Conservation (phyloP, 2,888 invertebrate species). For the Lasioglossum malachurum region DNA sequence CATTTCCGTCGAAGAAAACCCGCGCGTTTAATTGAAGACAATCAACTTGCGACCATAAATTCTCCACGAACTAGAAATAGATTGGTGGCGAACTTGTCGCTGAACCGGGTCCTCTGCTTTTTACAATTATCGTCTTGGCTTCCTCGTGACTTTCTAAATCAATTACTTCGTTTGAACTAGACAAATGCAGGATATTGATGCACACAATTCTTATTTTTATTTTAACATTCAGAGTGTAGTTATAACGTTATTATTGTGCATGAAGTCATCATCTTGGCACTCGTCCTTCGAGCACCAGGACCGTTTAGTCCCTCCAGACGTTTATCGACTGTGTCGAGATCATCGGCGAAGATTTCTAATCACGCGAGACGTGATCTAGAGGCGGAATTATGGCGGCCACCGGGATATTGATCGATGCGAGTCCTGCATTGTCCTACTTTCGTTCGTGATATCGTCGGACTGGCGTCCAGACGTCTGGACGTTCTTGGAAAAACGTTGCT, state of each 20-base stretch:
- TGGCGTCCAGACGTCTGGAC: constrained; percentile 66
- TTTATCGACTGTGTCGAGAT: constrained; percentile 3
- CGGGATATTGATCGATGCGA: constrained; percentile 65
- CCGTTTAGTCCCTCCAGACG: background rate
- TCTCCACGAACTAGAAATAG: background rate
- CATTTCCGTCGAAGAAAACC: constrained; percentile 12
- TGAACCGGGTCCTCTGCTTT: background rate
- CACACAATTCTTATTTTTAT: background rate
- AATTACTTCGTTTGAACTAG: background rate
- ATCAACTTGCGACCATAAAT: constrained; percentile 2
- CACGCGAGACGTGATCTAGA: constrained; percentile 9
- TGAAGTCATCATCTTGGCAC: background rate
- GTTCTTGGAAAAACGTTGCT: constrained; percentile 14
- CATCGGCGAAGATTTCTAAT: constrained; percentile 1
- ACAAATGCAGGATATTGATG: background rate
- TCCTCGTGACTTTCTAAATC: background rate
- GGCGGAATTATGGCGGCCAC: constrained; percentile 4
- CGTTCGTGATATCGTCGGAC: constrained; percentile 25
- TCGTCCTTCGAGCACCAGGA: constrained; percentile 1
- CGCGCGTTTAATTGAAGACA: background rate
- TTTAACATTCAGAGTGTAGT: background rate
- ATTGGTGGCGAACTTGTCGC: background rate
- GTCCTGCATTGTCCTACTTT: constrained; percentile 75
- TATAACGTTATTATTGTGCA: background rate
- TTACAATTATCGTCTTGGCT: background rate